Evolutionary conservation across 2,113 vertebrate genomes (phyloP).

Genomic region (Actenoides hombroni): DNA sequence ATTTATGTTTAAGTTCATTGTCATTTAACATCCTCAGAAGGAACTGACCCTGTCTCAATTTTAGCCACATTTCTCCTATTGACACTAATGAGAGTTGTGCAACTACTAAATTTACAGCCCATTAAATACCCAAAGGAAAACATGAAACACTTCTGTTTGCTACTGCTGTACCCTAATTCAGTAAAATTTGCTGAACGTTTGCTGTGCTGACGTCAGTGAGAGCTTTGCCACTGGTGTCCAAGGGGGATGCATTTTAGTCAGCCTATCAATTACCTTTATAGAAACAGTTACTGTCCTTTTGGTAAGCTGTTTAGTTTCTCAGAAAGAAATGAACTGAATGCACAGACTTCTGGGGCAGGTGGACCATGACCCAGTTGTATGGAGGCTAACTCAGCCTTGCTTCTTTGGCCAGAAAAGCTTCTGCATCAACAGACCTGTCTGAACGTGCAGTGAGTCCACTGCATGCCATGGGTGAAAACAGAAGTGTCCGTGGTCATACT

Average conservation of each 20-base stretch:
- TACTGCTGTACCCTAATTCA: neutral
- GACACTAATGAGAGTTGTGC: neutral
- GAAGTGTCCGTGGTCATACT: neutral
- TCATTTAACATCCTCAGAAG: neutral
- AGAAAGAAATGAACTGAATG: neutral
- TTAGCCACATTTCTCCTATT: neutral
- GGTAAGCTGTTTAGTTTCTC: neutral
- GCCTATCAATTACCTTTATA: neutral
- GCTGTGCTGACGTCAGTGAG: neutral
- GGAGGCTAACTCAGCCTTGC: neutral
- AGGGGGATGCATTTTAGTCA: neutral
- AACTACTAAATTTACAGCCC: neutral
- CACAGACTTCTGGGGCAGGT: neutral
- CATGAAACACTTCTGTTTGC: neutral
- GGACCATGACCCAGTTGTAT: neutral
- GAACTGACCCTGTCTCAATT: neutral
- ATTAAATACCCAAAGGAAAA: neutral
- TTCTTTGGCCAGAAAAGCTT: neutral
- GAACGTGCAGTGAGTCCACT: accelerated
- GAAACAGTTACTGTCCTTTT: neutral
- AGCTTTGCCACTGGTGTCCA: neutral
- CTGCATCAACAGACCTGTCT: accelerated
- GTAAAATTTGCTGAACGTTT: neutral
- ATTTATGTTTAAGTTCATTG: neutral
- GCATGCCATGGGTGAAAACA: neutral